A percentile compares a stretch with the other conserved stretches of the same genome.
These are phyloP conservation scores for Propsilocerus akamusi DNA, from an alignment of 1,140 invertebrate species.

Conservation along the genomic window DNA sequence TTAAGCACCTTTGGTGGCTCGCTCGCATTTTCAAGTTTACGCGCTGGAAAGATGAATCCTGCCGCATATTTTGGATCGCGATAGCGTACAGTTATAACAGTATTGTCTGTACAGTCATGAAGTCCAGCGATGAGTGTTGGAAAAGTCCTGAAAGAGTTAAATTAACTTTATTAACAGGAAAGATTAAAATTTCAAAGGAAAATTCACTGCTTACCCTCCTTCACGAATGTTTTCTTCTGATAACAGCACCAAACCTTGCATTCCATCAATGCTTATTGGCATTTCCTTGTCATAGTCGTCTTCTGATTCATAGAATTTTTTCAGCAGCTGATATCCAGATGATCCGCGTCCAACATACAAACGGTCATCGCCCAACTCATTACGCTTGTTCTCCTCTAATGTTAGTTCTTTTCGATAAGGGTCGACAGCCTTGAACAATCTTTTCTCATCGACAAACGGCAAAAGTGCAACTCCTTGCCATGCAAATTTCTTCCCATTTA, in stretches of 20 bases:
- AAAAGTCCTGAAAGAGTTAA: slow-evolving; percentile 27
- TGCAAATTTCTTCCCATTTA: slow-evolving; percentile 98
- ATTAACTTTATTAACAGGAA: slow-evolving; percentile 1
- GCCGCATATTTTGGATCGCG: slow-evolving; percentile 61
- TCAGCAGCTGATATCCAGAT: slow-evolving; percentile 44
- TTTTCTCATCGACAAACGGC: slow-evolving; percentile 91
- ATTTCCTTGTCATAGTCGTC: slow-evolving; percentile 29
- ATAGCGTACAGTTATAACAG: slow-evolving; percentile 49
- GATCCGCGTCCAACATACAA: slow-evolving; percentile 59
- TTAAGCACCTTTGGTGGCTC: slow-evolving; percentile 61
- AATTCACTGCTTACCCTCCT: slow-evolving; percentile 34
- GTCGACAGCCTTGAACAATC: slow-evolving; percentile 73
- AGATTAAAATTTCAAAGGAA: not conserved
- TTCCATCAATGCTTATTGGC: slow-evolving; percentile 41
- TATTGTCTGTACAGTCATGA: slow-evolving; percentile 33
- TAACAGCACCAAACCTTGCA: slow-evolving; percentile 51
- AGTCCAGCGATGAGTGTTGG: slow-evolving; percentile 50
- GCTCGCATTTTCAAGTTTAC: slow-evolving; percentile 40
- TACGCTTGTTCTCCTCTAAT: slow-evolving; percentile 55
- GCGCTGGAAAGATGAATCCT: slow-evolving; percentile 62
- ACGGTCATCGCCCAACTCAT: slow-evolving; percentile 55
- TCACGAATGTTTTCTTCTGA: slow-evolving; percentile 42
- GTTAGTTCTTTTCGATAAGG: slow-evolving; percentile 64
- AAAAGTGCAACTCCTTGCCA: slow-evolving; percentile 98
- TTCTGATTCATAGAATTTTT: slow-evolving; percentile 41